Percentiles rank a stretch among this genome's conserved stretches.
These are phyloP conservation scores for Dynastes tityus DNA, from an alignment of 2,888 invertebrate species.

Conservation along the genomic window DNA sequence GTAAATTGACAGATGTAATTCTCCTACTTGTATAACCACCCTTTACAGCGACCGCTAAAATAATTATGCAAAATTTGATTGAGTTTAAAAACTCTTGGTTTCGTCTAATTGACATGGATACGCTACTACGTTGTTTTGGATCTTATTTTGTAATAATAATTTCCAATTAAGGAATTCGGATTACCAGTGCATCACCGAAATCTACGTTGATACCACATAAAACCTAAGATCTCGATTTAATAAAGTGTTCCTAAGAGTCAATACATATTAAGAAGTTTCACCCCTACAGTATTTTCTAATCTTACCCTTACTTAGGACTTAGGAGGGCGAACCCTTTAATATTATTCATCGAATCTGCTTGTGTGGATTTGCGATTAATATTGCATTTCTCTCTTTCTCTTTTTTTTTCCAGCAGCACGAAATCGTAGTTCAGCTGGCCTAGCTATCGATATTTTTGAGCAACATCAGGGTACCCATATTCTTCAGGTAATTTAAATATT, in stretches of 20 bases:
- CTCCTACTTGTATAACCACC: conserved; percentile 68
- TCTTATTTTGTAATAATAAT: background rate
- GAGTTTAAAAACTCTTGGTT: conserved; percentile 68
- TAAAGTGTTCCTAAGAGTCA: conserved; percentile 46
- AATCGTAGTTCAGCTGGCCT: conserved; percentile 79
- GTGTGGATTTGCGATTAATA: conserved; percentile 54
- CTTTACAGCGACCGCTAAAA: conserved; percentile 60
- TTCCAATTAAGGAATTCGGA: conserved; percentile 10
- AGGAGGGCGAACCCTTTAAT: conserved; percentile 49
- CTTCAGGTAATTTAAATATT: conserved; percentile 82
- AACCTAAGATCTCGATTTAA: conserved; percentile 44
- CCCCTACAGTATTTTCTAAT: conserved; percentile 53
- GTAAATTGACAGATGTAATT: conserved; percentile 71
- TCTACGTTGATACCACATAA: conserved; percentile 11
- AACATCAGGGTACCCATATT: conserved; percentile 98
- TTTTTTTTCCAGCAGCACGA: conserved; percentile 80
- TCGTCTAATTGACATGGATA: conserved; percentile 38
- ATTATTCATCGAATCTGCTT: conserved; percentile 59
- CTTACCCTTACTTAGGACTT: conserved; percentile 42
- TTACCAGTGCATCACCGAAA: conserved; percentile 1
- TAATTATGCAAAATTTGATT: conserved; percentile 70
- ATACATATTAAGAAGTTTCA: conserved; percentile 50
- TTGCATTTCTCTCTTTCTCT: conserved; percentile 32
- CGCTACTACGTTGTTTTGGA: background rate
- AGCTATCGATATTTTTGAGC: conserved; percentile 93